phyloP scores from a whole-genome alignment of 2,113 vertebrate species.

The Cyanoderma ruficeps region DNA sequence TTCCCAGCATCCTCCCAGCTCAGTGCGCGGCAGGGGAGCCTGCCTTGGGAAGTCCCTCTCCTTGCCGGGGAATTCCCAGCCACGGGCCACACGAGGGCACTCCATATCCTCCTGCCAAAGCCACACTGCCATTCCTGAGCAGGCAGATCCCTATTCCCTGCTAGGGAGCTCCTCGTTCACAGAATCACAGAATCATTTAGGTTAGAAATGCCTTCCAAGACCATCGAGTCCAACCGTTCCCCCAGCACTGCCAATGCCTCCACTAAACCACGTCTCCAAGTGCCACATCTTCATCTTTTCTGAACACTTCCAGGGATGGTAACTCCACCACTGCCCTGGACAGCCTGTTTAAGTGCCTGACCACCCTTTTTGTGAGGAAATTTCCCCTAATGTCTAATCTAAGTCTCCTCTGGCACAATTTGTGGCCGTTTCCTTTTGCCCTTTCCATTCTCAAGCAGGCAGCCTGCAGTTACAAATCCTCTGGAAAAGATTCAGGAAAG shows the following conservation, averaged over 20 bases:
- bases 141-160: background rate
- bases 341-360: background rate
- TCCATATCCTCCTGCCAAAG: background rate
- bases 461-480: background rate
- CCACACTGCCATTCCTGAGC: background rate
- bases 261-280: background rate
- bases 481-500: background rate
- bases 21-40: rapidly evolving
- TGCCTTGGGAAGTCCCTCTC: background rate
- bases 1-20: background rate
- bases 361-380: background rate
- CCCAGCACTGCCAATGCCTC: background rate
- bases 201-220: background rate
- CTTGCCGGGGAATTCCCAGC: background rate
- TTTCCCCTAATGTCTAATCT: background rate
- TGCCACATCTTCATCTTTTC: background rate
- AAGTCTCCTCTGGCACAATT: background rate
- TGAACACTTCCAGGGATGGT: background rate
- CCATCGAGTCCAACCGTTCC: background rate
- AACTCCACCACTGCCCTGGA: background rate
- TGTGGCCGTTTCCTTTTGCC: background rate
- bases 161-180: rapidly evolving
- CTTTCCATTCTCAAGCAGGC: background rate
- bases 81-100: conserved; percentile 50
- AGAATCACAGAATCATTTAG: background rate